Percentiles rank a stretch among this genome's conserved stretches.
phyloP scores from a whole-genome alignment of 64 coral and sea anemone genomes.

The Montipora efflorescens region DNA sequence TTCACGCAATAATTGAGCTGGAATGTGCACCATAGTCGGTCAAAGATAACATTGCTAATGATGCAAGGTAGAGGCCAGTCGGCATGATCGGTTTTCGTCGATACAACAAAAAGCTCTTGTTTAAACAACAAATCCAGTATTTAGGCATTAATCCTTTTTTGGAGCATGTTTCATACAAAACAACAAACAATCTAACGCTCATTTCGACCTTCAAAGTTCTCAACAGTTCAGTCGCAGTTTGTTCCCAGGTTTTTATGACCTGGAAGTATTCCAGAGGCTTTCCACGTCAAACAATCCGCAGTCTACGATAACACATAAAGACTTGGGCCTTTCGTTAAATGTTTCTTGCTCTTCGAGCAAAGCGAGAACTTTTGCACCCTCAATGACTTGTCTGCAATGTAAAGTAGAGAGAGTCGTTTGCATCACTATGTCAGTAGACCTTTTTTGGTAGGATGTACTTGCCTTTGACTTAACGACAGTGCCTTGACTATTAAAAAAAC shows the following conservation, averaged over 20 bases:
- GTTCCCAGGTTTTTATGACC: background rate
- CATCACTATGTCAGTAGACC: background rate
- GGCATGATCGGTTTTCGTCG: too few relatives aligned
- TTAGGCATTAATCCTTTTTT: too few relatives aligned
- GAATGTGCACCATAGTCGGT: too few relatives aligned
- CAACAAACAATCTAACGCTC: background rate
- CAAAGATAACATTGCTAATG: too few relatives aligned
- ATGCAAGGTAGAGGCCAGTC: too few relatives aligned
- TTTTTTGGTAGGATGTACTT: too few relatives aligned
- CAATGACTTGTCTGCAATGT: constrained; percentile 89
- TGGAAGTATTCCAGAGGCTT: constrained; percentile 58
- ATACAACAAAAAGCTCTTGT: too few relatives aligned
- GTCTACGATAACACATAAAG: constrained; percentile 71
- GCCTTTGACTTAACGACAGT: too few relatives aligned
- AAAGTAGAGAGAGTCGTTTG: background rate
- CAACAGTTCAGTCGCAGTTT: background rate
- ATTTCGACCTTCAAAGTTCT: background rate
- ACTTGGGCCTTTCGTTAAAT: constrained; percentile 95
- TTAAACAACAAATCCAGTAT: too few relatives aligned
- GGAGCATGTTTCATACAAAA: too few relatives aligned
- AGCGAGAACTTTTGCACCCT: constrained; percentile 82
- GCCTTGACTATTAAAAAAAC: too few relatives aligned
- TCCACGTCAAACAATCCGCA: constrained; percentile 85
- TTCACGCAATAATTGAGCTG: too few relatives aligned
- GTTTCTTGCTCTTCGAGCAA: constrained; percentile 89